Evolutionary conservation across 2,113 vertebrate genomes (phyloP).

Genomic region (Anseranas semipalmata): DNA sequence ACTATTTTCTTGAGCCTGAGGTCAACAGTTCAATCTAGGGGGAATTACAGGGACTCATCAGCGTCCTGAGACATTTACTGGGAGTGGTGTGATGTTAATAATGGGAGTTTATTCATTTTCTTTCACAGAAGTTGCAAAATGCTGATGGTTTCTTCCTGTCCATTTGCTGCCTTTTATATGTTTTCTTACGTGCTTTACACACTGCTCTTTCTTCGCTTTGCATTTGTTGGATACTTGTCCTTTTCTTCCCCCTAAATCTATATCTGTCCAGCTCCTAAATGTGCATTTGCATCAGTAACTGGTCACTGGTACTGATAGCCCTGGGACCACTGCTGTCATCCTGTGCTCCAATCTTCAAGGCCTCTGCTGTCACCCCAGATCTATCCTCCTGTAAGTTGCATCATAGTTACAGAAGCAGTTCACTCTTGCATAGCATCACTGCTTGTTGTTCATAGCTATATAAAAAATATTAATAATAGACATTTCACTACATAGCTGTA

Average conservation of each 20-base stretch:
- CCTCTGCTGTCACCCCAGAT: background rate
- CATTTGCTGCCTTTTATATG: background rate
- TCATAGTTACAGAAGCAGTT: background rate
- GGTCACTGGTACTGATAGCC: background rate
- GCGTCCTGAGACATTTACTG: background rate
- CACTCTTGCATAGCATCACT: background rate
- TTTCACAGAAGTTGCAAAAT: background rate
- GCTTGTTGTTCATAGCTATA: background rate
- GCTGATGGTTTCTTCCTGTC: background rate
- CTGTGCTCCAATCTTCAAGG: background rate
- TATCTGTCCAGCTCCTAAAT: background rate
- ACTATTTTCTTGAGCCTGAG: background rate
- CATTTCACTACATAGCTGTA: background rate
- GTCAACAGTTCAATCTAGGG: background rate
- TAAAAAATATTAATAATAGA: background rate
- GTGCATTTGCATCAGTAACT: background rate
- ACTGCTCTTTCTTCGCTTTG: background rate
- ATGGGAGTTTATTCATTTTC: background rate
- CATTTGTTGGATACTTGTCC: accelerated
- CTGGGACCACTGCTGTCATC: background rate
- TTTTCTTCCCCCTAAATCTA: accelerated
- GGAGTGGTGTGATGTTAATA: background rate
- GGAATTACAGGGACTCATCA: background rate
- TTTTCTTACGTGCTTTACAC: background rate
- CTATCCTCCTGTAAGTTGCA: background rate